Base-by-base conservation (phyloP, 1,140 invertebrate species). In the Leguminivora glycinivorella region DNA sequence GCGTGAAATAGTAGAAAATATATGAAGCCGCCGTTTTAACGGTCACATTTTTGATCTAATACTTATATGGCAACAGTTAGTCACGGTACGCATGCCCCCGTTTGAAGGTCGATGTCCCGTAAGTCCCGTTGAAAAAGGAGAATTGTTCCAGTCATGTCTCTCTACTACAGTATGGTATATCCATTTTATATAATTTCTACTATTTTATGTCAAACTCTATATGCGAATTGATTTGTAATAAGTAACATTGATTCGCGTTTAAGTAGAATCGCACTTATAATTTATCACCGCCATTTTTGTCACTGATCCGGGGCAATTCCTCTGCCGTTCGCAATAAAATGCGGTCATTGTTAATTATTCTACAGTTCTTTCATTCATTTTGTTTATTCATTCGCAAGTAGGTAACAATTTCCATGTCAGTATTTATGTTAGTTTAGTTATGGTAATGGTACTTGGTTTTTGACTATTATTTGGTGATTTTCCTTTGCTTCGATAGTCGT, bases 351-450 rank as follows among this genome's bases (percentile, higher is more conserved):
- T 34, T 34, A n/a, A 14, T 43, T 40, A 40, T 43, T 43, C n/a
- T 43, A 43, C 14, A 14, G 12, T 43, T 14, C n/a, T 43, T 43
- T 12, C 3, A 43, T 43, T 34, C 1, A 43, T 43, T 14, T 43
- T 43, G 38, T n/a, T 43, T 43, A 0, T 14, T 43, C 38, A n/a
- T 52, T 14, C n/a, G 43, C 17, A 22, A 19, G 19, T 52, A 52
- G 47, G 17, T 17, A 43, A 43, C n/a, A 17, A 14, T 19, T 56
- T 56, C 6, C 56, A 70, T 47, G 12, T 56, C 29, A 47, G 38
- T 31, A 56, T 70, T 31, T 56, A n/a, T 56, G 56, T 56, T 70
- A 31, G 29, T 22, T 14, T 52, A 70, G 26, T 56, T 70, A 19
- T 47, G 43, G n/a, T 17, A 47, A 47, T 47, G 43, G 43, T 9